Conservation (phyloP, 2,113 vertebrate species). For the Myiozetetes cayanensis region DNA sequence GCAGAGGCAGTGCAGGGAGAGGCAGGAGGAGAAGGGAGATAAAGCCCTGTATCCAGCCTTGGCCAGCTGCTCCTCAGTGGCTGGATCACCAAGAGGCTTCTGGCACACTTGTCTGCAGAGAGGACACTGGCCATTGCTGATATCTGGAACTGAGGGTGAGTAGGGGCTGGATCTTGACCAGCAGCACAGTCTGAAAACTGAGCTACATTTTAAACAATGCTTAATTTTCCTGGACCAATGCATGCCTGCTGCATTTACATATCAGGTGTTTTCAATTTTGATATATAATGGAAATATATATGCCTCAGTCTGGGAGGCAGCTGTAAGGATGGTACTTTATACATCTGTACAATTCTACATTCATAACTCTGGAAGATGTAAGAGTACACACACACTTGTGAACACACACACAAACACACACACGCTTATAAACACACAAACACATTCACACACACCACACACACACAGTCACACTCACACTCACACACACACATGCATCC, state of each 20-base stretch:
- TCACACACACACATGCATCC: no score
- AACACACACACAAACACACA: neutral
- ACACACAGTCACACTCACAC: no score
- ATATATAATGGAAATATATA: accelerated
- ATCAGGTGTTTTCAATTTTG: no score
- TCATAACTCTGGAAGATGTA: accelerated
- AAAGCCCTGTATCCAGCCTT: accelerated
- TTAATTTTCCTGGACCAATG: neutral
- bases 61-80: neutral
- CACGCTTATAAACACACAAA: no score
- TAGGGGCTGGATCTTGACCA: neutral
- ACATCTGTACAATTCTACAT: no score
- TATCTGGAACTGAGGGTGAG: neutral
- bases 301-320: no score
- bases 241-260: neutral
- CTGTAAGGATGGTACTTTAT: accelerated
- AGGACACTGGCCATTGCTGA: no score
- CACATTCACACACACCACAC: neutral
- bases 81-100: neutral
- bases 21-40: neutral
- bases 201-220: neutral
- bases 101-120: neutral
- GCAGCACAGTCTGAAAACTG: accelerated
- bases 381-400: neutral
- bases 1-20: neutral